Evolutionary conservation across 2,113 vertebrate species (phyloP).

Genomic region (Pedionomus torquatus): DNA sequence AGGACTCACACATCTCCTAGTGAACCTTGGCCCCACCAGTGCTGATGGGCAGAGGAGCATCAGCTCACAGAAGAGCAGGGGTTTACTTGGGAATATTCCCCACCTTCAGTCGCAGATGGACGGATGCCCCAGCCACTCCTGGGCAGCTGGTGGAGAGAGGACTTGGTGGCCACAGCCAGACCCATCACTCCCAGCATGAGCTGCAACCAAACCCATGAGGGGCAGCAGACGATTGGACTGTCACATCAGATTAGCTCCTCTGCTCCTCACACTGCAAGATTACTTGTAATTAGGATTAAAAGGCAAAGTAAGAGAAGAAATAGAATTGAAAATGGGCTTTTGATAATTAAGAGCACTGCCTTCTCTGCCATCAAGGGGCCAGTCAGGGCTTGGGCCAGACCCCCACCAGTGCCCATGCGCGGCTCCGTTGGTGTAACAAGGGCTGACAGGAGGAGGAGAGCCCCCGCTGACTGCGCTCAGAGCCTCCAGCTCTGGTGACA

Average conservation of each 20-base stretch:
- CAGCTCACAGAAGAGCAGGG: neutral
- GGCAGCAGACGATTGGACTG: fast-evolving
- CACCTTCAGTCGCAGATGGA: fast-evolving
- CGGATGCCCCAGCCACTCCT: fast-evolving
- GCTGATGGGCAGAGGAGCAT: neutral
- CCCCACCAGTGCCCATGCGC: fast-evolving
- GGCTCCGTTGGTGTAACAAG: fast-evolving
- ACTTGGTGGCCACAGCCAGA: fast-evolving
- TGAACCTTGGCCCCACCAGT: fast-evolving
- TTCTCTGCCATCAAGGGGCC: fast-evolving
- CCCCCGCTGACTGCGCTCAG: neutral
- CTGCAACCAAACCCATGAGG: neutral
- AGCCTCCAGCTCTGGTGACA: neutral
- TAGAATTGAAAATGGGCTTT: neutral
- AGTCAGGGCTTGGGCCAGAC: neutral
- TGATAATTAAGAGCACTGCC: neutral
- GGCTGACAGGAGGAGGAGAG: neutral
- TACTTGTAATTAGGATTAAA: neutral
- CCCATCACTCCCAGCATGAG: fast-evolving
- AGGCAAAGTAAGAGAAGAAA: neutral
- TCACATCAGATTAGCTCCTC: neutral
- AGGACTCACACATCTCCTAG: neutral
- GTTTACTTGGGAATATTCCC: fast-evolving
- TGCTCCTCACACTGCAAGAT: neutral
- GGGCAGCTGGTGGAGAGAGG: fast-evolving